These are phyloP conservation scores for Leuciscus waleckii DNA, from an alignment of 2,797 vertebrate species.

Conservation along the genomic window DNA sequence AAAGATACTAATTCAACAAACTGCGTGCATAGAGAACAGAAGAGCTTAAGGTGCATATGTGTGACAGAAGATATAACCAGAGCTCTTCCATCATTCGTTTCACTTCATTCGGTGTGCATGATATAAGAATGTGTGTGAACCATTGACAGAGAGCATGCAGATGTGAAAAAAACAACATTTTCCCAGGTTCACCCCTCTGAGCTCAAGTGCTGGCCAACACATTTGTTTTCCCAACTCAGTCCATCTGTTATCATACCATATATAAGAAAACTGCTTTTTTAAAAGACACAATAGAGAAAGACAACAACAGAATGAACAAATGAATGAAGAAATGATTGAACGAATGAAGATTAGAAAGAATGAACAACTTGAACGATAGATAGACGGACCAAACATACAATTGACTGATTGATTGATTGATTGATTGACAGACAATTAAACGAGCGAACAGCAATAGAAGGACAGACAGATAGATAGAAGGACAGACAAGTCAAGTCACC, in stretches of 20 bases:
- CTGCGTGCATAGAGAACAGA: not conserved
- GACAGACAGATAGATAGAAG: not conserved
- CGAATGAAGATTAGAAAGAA: not conserved
- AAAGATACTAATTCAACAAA: conserved; percentile 23
- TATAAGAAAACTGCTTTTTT: not conserved
- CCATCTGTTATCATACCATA: conserved; percentile 9
- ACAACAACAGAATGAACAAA: not conserved
- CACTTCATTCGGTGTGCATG: not conserved
- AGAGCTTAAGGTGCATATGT: not conserved
- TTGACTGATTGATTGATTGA: not conserved
- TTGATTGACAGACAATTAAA: not conserved
- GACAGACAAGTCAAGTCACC: not conserved
- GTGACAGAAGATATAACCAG: conserved; percentile 13
- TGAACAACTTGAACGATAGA: no score
- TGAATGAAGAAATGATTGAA: not conserved
- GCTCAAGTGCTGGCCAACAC: not conserved
- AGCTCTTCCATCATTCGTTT: conserved; percentile 16
- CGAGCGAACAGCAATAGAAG: not conserved
- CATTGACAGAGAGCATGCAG: conserved; percentile 15
- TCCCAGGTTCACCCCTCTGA: conserved; percentile 20
- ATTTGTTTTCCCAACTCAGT: not conserved
- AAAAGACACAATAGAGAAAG: not conserved
- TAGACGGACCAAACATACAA: no score
- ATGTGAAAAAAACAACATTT: conserved; percentile 22
- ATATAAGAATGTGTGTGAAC: not conserved